Conservation (phyloP, 2,797 vertebrate species). For the Notoglanidium macrostoma region DNA sequence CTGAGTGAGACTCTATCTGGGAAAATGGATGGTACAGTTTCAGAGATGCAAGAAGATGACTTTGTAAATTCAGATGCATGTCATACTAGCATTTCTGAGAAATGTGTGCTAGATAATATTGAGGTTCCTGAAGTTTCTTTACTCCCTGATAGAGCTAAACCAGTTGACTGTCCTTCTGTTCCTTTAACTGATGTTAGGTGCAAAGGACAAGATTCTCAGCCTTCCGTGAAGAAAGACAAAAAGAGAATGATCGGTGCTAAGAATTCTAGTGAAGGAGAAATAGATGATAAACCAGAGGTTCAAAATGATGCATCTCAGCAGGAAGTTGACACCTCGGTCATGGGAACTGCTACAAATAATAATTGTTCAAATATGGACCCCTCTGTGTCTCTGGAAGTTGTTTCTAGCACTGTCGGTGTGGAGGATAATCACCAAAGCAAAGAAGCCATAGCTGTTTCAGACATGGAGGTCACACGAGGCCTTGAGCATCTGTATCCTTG, state of each 20-base stretch:
- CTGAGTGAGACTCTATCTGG: not conserved
- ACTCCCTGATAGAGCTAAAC: not conserved
- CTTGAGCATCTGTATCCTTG: not conserved
- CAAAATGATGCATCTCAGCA: conserved; percentile 32
- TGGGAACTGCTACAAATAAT: conserved; percentile 13
- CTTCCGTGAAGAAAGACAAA: not conserved
- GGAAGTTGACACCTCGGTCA: conserved; percentile 34
- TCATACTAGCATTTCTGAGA: conserved; percentile 5
- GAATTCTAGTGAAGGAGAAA: not conserved
- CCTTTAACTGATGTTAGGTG: conserved; percentile 26
- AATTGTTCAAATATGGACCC: conserved; percentile 40
- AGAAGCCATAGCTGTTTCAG: conserved; percentile 40
- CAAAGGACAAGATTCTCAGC: conserved; percentile 22
- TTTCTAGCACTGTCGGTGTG: conserved; percentile 72
- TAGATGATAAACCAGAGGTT: not conserved
- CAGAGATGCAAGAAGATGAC: conserved; percentile 7
- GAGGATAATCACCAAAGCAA: conserved; percentile 66
- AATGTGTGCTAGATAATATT: not conserved
- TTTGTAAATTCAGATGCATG: not conserved
- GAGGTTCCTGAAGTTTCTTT: not conserved
- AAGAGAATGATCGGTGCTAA: not conserved
- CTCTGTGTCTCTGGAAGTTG: conserved; percentile 59
- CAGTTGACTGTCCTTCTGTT: conserved; percentile 12
- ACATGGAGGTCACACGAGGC: conserved; percentile 7
- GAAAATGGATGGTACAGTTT: not conserved